Base-by-base conservation (phyloP, 1,140 invertebrate species). In the Zaprionus inermis region DNA sequence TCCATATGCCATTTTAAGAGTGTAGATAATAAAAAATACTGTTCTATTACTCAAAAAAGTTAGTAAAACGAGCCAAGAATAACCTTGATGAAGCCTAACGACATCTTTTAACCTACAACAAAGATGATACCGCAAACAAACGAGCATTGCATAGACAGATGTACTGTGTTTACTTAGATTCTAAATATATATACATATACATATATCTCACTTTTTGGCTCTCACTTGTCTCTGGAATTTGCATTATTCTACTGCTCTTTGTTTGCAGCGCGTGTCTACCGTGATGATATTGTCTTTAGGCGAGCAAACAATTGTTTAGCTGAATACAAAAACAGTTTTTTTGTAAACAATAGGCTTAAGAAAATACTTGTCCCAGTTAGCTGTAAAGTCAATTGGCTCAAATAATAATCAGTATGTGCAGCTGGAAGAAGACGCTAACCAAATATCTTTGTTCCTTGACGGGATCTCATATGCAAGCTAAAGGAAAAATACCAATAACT, bases 1-100 rank as follows among this genome's bases (percentile, higher is more conserved):
- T 28, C 24, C 24, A 5, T 5, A 5, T 28, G 24, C 5, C 24
- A 28, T 28, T 5, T 2, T 24, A 24, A 28, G 3, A 5, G 24
- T 32, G 30, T 0, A 44, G 38, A 1, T 44, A 16, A 44, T 16
- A 3, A 9, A 41, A 44, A 16, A 10, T 10, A 32, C 30, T 9
- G 0, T 44, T 44, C 38, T 44, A 18, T 9, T 7, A 22, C 10
- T 1, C 44, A 4, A 18, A 49, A 1, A 49, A 49, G 7, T 46
- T 5, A 54, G 24, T 54, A 28, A 28, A 28, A 28, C 24, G 24
- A 28, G 24, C 20, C 4, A 24, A n/a, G 34, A 18, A 34, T 51
- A 74, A 72, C 81, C 81, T 86, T 82, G 71, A 69, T 64, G 72
- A 41, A 67, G 82, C 78, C 78, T 70, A 81, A 72, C 59, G 76